Base-by-base conservation (phyloP, 2,888 invertebrate genomes). In the Petrophora chlorosata region DNA sequence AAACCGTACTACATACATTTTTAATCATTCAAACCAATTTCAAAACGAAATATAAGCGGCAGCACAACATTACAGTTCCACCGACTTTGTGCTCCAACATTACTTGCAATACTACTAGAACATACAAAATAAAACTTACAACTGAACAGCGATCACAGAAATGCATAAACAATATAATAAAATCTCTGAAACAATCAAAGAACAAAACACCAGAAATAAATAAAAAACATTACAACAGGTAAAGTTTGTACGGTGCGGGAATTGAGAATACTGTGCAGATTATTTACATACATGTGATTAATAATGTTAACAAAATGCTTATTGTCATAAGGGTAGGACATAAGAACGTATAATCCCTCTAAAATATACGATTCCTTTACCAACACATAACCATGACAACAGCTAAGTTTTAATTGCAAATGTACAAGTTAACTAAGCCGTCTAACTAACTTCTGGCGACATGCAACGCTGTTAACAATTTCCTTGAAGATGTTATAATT, bases 61-160 rank as follows among this genome's bases (percentile, higher is more conserved):
- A n/a, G n/a, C 28, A 47, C 47, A 40, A 45, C 39, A 23, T 7
- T 15, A 32, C 29, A 39, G 52, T 36, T 64, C 68, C 57, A 73
- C 34, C 19, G 29, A 70, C 16, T 83, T 84, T 86, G 83, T 84
- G 85, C 75, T 68, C 59, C 65, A 68, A 63, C 61, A 61, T 66
- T 59, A 65, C 39, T 19, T 19, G 25, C 53, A 53, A 73, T 67
- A 69, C 67, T 61, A 69, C 64, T 72, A 73, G 66, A 70, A 67
- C 66, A 71, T 70, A 70, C 63, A 72, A 76, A 73, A 76, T 70
- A 71, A 76, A 78, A 73, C 76, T 76, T 80, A 85, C 56, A 73
- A 73, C 67, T 75, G 79, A 77, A 76, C 63, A 78, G 67, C 63
- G 76, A 89, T 89, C 87, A 89, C 88, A 88, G 88, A 87, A 87